These are phyloP conservation scores for Andricus grossulariae DNA, from an alignment of 1,140 invertebrate genomes.

Conservation along the genomic window DNA sequence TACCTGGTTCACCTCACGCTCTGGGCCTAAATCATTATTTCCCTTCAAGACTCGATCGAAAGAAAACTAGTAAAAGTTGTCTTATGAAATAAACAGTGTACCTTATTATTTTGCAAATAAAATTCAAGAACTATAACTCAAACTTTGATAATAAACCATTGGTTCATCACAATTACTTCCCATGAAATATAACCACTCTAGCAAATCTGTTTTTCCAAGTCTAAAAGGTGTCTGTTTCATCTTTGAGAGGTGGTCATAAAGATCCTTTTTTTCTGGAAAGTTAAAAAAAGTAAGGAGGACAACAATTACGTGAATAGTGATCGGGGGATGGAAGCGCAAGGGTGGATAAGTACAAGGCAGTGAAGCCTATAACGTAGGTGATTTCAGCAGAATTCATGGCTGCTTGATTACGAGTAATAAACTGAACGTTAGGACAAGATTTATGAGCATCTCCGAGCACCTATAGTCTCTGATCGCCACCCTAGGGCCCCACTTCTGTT, in stretches of 20 bases:
- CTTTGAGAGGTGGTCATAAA: too few relatives aligned
- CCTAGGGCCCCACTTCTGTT: slow-evolving; percentile 57
- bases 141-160: too few relatives aligned
- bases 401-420: slow-evolving; percentile 75
- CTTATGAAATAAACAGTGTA: neutral
- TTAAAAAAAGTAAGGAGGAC: slow-evolving; percentile 5
- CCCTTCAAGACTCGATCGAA: neutral
- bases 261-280: neutral
- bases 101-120: too few relatives aligned
- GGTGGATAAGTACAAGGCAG: slow-evolving; percentile 65
- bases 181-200: too few relatives aligned
- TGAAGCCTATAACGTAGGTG: slow-evolving; percentile 66
- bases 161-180: too few relatives aligned
- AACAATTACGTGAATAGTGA: slow-evolving; percentile 26
- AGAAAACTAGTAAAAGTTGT: neutral
- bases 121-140: too few relatives aligned
- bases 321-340: slow-evolving; percentile 51
- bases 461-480: slow-evolving; percentile 69
- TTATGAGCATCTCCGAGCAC: slow-evolving; percentile 68
- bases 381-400: slow-evolving; percentile 74
- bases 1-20: slow-evolving; percentile 44
- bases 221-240: too few relatives aligned
- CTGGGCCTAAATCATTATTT: slow-evolving; percentile 35
- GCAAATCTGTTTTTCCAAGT: too few relatives aligned
- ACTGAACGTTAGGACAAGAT: slow-evolving; percentile 73